Conservation (phyloP, 35 echinoderm and acorn worm species). For the Amphiura filiformis region DNA sequence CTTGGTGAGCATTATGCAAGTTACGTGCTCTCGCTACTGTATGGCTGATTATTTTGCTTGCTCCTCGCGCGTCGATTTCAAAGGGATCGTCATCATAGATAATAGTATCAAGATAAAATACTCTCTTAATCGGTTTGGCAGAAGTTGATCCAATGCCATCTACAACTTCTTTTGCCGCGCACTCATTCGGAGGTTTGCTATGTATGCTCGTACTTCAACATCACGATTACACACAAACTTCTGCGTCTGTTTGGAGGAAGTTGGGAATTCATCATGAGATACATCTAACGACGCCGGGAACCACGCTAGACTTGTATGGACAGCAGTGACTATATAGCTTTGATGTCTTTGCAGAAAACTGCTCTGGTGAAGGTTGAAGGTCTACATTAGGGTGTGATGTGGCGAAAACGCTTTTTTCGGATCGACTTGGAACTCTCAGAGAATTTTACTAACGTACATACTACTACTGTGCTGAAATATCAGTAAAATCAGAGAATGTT, state of each 20-base stretch:
- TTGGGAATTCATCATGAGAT: conserved; percentile 1
- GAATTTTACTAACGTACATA: too few relatives aligned
- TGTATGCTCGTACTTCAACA: conserved; percentile 38
- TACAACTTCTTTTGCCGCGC: neutral
- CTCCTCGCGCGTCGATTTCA: neutral
- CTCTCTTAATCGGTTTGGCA: conserved; percentile 31
- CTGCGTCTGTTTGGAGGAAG: conserved; percentile 33
- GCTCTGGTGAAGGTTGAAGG: conserved; percentile 18
- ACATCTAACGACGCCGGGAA: conserved; percentile 58
- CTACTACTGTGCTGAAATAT: too few relatives aligned
- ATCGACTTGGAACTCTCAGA: too few relatives aligned
- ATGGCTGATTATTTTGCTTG: conserved; percentile 18
- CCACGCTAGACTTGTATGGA: conserved; percentile 44
- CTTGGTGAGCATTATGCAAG: conserved; percentile 45
- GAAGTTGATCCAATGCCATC: neutral
- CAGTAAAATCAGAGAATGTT: too few relatives aligned
- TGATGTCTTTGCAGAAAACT: conserved; percentile 63
- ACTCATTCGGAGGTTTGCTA: neutral
- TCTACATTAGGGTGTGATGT: too few relatives aligned
- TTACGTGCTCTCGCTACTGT: conserved; percentile 37
- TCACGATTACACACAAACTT: conserved; percentile 44
- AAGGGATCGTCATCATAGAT: conserved; percentile 29
- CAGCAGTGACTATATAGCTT: conserved; percentile 79
- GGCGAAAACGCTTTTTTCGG: too few relatives aligned
- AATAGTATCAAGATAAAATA: conserved; percentile 56